Base-by-base conservation (phyloP, 1,140 invertebrate genomes). In the Philotrypesis tridentata region DNA sequence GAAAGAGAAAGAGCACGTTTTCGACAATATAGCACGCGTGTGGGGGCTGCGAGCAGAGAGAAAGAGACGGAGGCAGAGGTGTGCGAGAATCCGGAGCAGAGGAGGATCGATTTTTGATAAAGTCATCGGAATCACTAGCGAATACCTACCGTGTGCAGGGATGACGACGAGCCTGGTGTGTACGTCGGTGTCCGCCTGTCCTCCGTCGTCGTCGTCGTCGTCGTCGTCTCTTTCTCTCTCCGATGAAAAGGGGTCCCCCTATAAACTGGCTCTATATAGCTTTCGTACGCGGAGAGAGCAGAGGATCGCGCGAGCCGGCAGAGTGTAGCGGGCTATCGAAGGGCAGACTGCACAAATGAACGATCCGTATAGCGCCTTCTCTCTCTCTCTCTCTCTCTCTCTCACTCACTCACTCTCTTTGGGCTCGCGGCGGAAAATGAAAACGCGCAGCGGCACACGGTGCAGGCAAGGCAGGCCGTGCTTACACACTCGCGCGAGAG, bases 361-460 rank as follows among this genome's bases (percentile, higher is more conserved):
- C 61, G 61, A 11, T 11, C 61, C n/a, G 1, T 27, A 0, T 63
- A 63, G 25, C 17, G 4, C n/a, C 9, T 61, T 7, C 8, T 63
- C 25, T 63, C 1, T 63, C 25, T 63, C 27, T 0, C 25, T 29
- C 27, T 61, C 60, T n/a, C n/a, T n/a, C 55, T 60, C 55, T 60
- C 5, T 60, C 55, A 21, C 55, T n/a, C n/a, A n/a, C n/a, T n/a
- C n/a, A n/a, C n/a, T n/a, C n/a, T n/a, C n/a, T n/a, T n/a, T n/a
- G n/a, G n/a, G 12, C 14, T 60, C 55, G 40, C n/a, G n/a, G 55
- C 17, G 78, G 40, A 79, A 79, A 79, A 79, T 71, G n/a, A 79
- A 79, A 79, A 79, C 67, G 77, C 77, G 77, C 63, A 48, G 12
- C 43, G 12, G 12, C 37, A 40, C 37, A 48, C 48, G 48, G 48